A percentile compares a stretch with the other conserved stretches of the same genome.
These are phyloP conservation scores for Halcyon badia DNA, from an alignment of 2,797 vertebrate species.

Conservation along the genomic window DNA sequence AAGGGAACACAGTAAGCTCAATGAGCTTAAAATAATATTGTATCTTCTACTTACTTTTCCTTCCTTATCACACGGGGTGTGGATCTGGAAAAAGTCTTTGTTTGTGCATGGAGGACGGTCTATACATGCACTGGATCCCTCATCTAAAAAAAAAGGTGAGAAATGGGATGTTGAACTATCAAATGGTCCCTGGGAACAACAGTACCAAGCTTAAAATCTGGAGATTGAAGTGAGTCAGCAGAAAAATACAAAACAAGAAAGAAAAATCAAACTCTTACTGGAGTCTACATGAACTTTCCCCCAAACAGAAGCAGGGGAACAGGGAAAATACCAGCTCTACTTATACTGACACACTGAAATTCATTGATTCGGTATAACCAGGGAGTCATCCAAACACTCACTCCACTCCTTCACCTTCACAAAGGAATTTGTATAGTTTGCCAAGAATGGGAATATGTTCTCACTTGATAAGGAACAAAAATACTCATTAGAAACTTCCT, in stretches of 20 bases:
- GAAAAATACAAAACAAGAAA: not conserved
- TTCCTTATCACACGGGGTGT: conserved; percentile 91
- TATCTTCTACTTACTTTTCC: conserved; percentile 86
- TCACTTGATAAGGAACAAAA: not conserved
- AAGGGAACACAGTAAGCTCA: not conserved
- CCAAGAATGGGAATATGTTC: not conserved
- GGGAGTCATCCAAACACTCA: not conserved
- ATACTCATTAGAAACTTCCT: not conserved
- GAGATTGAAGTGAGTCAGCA: not conserved
- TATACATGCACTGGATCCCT: conserved; percentile 87
- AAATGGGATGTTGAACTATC: not conserved
- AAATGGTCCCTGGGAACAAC: not conserved
- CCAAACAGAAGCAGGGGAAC: not conserved
- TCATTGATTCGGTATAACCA: not conserved
- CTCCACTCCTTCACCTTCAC: not conserved
- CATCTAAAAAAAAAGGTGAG: conserved; percentile 81
- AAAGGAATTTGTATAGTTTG: not conserved
- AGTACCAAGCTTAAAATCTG: fast-evolving
- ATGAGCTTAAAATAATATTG: not conserved
- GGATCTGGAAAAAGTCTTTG: conserved; percentile 96
- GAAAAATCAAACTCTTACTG: not conserved
- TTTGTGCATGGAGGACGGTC: conserved; percentile 88
- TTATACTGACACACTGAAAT: not conserved
- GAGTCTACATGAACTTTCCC: not conserved
- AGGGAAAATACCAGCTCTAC: not conserved